Base-by-base conservation (phyloP, 2,797 vertebrate species). In the Sebastes jordani region DNA sequence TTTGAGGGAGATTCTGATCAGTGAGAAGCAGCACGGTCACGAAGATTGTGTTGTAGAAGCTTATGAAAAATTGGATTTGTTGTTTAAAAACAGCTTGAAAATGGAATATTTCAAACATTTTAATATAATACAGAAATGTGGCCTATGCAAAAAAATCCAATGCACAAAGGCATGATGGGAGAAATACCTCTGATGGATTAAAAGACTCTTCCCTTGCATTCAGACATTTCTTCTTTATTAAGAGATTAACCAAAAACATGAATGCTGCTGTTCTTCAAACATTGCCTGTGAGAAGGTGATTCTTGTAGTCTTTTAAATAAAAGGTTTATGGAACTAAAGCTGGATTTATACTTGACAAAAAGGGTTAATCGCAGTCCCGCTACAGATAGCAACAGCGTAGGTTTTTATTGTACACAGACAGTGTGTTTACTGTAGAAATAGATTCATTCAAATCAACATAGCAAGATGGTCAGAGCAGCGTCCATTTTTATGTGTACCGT, bases 361-460 rank as follows among this genome's bases (percentile, higher is more conserved):
- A 49, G 0, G 46, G 18, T 49, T 8, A 49, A n/a, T 20, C 46
- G 7, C 16, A 0, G 46, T 8, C 7, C 46, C 18, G 7, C 3
- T 9, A 49, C 46, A 49, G 46, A 49, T 0, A 49, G 46, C 46
- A 20, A 49, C 16, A 49, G 46, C 18, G 0, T 20, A 1, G 16
- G 0, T 49, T 49, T 18, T 49, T 46, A 46, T 0, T 46, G 14
- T 18, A 18, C 42, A 18, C 6, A 46, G 14, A 46, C 0, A 46
- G 42, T 46, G 42, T 46, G 42, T 46, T 46, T 46, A 46, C 14
- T 0, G 6, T 46, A 46, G 42, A 46, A 46, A 46, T 18, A 46
- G 14, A 29, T 27, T 27, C 1, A 27, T 27, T 27, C 27, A 27
- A 27, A 27, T 27, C 27, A 27, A 27, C 27, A 27, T 27, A 27